Conservation (phyloP, 2,797 vertebrate species). For the Lindbergichthys nudifrons region DNA sequence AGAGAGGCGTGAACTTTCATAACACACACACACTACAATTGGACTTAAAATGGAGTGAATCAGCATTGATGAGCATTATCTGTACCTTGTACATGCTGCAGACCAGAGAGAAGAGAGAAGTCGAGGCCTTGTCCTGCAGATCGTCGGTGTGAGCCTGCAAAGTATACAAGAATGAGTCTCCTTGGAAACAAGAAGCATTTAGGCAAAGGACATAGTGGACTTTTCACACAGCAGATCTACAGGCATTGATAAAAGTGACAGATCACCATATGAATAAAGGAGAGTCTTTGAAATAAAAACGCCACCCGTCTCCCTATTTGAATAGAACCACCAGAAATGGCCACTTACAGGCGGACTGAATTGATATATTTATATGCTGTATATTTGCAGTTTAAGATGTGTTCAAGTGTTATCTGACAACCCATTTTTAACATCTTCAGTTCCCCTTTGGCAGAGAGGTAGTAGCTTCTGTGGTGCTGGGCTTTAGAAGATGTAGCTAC, state of each 20-base stretch:
- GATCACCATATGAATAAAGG: not conserved
- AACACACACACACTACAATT: not conserved
- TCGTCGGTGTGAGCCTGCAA: conserved; percentile 81
- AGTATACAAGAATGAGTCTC: not conserved
- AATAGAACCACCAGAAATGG: not conserved
- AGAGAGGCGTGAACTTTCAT: not conserved
- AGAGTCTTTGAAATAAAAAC: not conserved
- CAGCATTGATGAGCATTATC: not conserved
- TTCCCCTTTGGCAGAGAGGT: not conserved
- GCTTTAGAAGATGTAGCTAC: not conserved
- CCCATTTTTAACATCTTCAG: not conserved
- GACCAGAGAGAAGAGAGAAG: conserved; percentile 83
- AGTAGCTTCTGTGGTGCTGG: not conserved
- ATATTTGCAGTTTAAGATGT: not conserved
- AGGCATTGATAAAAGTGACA: not conserved
- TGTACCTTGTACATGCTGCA: conserved; percentile 89
- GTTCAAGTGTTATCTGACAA: not conserved
- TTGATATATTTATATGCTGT: not conserved
- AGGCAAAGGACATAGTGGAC: not conserved
- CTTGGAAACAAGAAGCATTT: not conserved
- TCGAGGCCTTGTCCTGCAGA: conserved; percentile 73
- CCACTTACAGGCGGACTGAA: no score
- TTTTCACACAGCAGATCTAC: not conserved
- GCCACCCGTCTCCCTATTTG: not conserved
- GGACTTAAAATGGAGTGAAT: not conserved